Conservation (phyloP, 1,140 invertebrate species). For the Drosophila pseudoobscura region DNA sequence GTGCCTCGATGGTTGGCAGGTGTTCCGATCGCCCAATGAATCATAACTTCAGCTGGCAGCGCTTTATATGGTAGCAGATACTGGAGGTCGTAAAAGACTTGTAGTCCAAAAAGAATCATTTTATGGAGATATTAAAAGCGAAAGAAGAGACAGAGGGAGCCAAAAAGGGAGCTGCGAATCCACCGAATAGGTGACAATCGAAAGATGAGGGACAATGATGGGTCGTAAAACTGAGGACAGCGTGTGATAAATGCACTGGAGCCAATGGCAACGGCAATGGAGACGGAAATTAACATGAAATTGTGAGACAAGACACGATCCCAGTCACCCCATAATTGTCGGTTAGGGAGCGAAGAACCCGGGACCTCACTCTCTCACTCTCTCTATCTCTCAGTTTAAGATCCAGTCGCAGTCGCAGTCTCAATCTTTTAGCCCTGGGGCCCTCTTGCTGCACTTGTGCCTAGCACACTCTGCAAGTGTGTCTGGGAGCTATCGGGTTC, state of each 20-base stretch:
- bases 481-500: constrained; percentile 49
- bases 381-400: background rate
- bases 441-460: constrained; percentile 59
- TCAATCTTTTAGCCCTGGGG: constrained; percentile 2
- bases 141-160: constrained; percentile 29
- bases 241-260: constrained; percentile 59
- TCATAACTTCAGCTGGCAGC: constrained; percentile 39
- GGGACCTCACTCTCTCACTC: constrained; percentile 18
- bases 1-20: constrained; percentile 32
- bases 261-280: constrained; percentile 28
- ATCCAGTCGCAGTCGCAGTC: background rate
- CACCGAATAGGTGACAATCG: constrained; percentile 65
- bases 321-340: constrained; percentile 45
- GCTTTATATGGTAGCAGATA: constrained; percentile 48
- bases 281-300: constrained; percentile 71
- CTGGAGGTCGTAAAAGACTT: constrained; percentile 51
- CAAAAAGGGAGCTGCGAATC: constrained; percentile 35
- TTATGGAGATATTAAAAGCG: constrained; percentile 65
- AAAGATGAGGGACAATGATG: constrained; percentile 42
- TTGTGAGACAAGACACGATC: constrained; percentile 51
- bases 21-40: constrained; percentile 52
- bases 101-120: constrained; percentile 52
- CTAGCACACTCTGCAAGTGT: constrained; percentile 79
- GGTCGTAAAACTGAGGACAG: constrained; percentile 69
- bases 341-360: constrained; percentile 11